These are phyloP conservation scores for Gambelia wislizenii DNA, from an alignment of 2,797 vertebrate genomes.

Conservation along the genomic window DNA sequence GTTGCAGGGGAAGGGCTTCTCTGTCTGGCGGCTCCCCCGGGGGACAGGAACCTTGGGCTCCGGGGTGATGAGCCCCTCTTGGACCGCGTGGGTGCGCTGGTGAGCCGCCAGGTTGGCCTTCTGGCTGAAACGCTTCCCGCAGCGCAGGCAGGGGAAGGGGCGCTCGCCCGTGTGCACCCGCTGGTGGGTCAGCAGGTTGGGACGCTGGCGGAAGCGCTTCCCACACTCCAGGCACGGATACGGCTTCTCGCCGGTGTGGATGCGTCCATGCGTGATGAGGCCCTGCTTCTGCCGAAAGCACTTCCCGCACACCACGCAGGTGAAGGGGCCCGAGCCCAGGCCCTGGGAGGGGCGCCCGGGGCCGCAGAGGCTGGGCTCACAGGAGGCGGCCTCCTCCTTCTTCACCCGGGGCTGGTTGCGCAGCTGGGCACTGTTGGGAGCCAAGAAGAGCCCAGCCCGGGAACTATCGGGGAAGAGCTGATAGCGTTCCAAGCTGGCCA, in stretches of 20 bases:
- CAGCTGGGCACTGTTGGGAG: slow-evolving; percentile 29
- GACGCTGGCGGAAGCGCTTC: slow-evolving; percentile 78
- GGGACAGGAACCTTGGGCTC: slow-evolving; percentile 31
- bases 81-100: slow-evolving; percentile 73
- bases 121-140: slow-evolving; percentile 77
- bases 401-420: slow-evolving; percentile 48
- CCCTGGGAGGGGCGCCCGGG: slow-evolving; percentile 66
- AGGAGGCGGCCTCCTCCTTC: slow-evolving; percentile 34
- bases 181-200: slow-evolving; percentile 78
- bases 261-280: slow-evolving; percentile 71
- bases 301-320: slow-evolving; percentile 73
- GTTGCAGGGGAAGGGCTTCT: slow-evolving; percentile 85
- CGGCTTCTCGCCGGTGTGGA: slow-evolving; percentile 68
- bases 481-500: slow-evolving; percentile 44
- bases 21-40: slow-evolving; percentile 85
- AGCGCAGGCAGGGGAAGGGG: slow-evolving; percentile 74
- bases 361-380: slow-evolving; percentile 49
- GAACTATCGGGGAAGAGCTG: slow-evolving; percentile 31
- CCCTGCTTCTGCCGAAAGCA: slow-evolving; percentile 75
- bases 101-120: slow-evolving; percentile 77
- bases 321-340: slow-evolving; percentile 66
- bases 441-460: slow-evolving; percentile 24
- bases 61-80: slow-evolving; percentile 22
- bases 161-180: slow-evolving; percentile 76
- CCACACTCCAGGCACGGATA: slow-evolving; percentile 76